Evolutionary conservation across 2,113 vertebrate species (phyloP).

Genomic region (Pithys albifrons): DNA sequence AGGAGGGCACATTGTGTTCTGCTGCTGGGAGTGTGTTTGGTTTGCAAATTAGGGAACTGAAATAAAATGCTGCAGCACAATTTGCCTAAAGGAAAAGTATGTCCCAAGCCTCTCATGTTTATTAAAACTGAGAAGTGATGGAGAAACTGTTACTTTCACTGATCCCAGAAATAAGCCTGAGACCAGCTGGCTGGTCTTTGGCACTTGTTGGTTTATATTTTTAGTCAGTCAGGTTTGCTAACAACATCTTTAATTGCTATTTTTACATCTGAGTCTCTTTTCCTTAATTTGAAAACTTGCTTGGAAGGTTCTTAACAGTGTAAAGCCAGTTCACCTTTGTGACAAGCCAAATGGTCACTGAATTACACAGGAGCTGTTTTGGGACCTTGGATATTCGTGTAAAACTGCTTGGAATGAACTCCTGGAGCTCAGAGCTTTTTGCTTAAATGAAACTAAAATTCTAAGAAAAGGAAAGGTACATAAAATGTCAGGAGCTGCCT

Average conservation of each 20-base stretch:
- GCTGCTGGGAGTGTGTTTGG: not conserved
- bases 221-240: not conserved
- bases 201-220: fast-evolving
- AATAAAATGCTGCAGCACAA: not conserved
- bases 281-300: not conserved
- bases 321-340: not conserved
- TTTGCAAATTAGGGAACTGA: not conserved
- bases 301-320: not conserved
- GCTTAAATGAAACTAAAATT: not conserved
- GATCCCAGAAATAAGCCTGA: not conserved
- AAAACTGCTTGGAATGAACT: not conserved
- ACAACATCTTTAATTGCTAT: not conserved
- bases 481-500: not conserved
- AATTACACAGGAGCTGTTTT: not conserved
- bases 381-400: not conserved
- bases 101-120: not conserved
- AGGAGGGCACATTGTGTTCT: fast-evolving
- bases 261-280: not conserved
- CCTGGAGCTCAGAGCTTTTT: not conserved
- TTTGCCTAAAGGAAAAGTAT: not conserved
- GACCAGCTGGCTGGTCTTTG: not conserved
- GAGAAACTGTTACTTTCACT: not conserved
- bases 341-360: not conserved
- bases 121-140: not conserved
- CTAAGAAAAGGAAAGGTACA: not conserved